These are phyloP conservation scores for Sympetrum striolatum DNA, from an alignment of 2,888 invertebrate genomes.

Conservation along the genomic window DNA sequence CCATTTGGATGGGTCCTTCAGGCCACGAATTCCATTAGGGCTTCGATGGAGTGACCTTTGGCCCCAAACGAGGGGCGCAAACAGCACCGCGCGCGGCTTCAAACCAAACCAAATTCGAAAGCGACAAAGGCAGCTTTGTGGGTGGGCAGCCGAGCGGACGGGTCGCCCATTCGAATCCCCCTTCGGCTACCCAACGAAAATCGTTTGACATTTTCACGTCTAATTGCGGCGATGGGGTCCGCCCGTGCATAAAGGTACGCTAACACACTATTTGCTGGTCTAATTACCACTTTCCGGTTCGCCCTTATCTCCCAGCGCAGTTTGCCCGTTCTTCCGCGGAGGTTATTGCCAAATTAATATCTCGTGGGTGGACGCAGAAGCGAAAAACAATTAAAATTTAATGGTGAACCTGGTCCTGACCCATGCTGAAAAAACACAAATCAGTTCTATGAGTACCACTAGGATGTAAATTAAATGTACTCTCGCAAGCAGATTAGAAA, in stretches of 20 bases:
- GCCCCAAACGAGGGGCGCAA: neutral
- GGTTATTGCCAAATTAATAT: no score
- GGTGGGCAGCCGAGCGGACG: slow-evolving; percentile 14
- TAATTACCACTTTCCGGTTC: neutral
- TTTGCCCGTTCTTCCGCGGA: no score
- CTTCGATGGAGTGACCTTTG: no score
- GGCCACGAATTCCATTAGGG: no score
- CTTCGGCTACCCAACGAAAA: neutral
- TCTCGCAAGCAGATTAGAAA: no score
- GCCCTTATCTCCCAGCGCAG: neutral
- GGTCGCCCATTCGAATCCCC: slow-evolving; percentile 37
- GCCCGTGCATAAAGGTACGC: neutral
- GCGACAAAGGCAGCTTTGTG: neutral
- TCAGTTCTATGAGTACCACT: no score
- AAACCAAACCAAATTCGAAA: neutral
- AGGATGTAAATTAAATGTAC: no score
- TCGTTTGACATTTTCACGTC: slow-evolving; percentile 25
- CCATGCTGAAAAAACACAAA: no score
- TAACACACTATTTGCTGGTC: neutral
- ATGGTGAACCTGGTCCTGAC: no score
- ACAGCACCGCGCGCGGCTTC: neutral
- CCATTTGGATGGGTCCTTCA: no score
- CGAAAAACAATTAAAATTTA: no score
- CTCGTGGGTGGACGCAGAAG: no score
- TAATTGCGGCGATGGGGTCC: neutral